Conservation (phyloP, 2,888 invertebrate species). For the Myathropa florea region DNA sequence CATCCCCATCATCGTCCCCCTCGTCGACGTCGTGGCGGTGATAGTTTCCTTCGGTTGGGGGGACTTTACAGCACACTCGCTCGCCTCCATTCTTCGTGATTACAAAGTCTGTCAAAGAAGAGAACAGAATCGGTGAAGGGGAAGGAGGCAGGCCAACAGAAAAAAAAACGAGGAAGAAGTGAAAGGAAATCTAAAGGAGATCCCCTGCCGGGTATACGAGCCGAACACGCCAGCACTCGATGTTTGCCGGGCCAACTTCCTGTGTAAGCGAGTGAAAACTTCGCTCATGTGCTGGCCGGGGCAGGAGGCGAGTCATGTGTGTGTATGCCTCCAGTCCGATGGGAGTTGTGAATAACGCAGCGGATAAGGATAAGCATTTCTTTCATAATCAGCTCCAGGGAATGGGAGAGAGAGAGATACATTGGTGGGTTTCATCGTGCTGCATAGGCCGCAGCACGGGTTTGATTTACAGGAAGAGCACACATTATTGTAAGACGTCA, state of each 20-base stretch:
- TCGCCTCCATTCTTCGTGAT: not conserved
- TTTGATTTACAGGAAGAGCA: slow-evolving; percentile 61
- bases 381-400: slow-evolving; percentile 61
- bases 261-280: slow-evolving; percentile 50
- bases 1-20: not conserved
- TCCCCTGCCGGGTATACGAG: slow-evolving; percentile 16
- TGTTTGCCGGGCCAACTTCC: slow-evolving; percentile 40
- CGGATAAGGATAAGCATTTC: slow-evolving; percentile 57
- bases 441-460: slow-evolving; percentile 30
- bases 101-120: slow-evolving; percentile 1
- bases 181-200: slow-evolving; percentile 36
- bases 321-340: not conserved
- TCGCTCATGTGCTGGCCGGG: not conserved
- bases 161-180: slow-evolving; percentile 1
- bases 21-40: not conserved
- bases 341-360: slow-evolving; percentile 14
- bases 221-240: slow-evolving; percentile 22
- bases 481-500: slow-evolving; percentile 62
- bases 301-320: slow-evolving; percentile 1
- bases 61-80: slow-evolving; percentile 1
- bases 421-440: slow-evolving; percentile 8
- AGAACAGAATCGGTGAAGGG: too few species aligned
- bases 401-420: not conserved
- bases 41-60: not conserved
- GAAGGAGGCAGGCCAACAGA: slow-evolving; percentile 4